Evolutionary conservation across 92 coral and sea anemone genomes (phyloP).

Genomic region (Meandrina meandrites): DNA sequence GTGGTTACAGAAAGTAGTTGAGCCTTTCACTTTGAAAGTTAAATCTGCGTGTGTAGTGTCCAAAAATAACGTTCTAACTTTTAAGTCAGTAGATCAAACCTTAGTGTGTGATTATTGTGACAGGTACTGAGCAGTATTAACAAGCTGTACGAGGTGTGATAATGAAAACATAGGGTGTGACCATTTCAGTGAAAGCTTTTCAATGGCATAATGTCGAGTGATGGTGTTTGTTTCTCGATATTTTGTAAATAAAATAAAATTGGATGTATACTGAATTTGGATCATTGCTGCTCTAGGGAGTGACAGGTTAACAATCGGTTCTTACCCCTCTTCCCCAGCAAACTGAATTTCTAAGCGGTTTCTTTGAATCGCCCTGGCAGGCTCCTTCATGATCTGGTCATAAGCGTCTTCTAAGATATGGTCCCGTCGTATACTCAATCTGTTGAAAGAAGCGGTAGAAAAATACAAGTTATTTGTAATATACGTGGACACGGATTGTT

Average conservation of each 20-base stretch:
- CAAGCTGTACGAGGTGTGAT: background rate
- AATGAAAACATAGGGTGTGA: background rate
- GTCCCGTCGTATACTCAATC: conserved; percentile 89
- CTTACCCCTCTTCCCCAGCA: conserved; percentile 98
- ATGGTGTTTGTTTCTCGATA: background rate
- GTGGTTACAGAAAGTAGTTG: background rate
- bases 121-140: background rate
- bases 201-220: background rate
- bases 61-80: background rate
- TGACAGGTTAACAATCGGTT: background rate
- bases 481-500: background rate
- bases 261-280: background rate
- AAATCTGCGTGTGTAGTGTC: no score
- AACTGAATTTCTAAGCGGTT: conserved; percentile 92
- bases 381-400: conserved; percentile 98
- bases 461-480: background rate
- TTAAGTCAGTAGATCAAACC: background rate
- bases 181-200: background rate
- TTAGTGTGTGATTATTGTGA: background rate
- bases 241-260: background rate
- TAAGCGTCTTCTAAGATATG: conserved; percentile 95
- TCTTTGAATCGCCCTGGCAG: conserved; percentile 83
- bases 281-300: background rate
- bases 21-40: no score
- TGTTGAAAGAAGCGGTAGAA: background rate